Base-by-base conservation (phyloP, 2,797 vertebrate species). In the Gobio occitaniae region DNA sequence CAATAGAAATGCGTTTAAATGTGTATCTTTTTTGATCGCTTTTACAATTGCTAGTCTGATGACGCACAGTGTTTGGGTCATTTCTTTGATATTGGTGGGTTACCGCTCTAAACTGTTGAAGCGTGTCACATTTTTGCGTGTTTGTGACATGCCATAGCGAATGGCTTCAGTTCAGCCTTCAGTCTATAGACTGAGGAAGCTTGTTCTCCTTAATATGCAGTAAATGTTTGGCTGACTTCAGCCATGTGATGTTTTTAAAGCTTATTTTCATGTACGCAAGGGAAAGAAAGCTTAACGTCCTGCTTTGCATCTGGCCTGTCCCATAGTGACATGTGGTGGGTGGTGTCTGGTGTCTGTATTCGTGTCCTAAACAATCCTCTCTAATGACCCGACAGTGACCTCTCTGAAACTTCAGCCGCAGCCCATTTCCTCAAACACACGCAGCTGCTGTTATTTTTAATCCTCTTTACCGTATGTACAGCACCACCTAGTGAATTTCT, bases 401-500 rank as follows among this genome's bases (percentile, higher is more conserved):
- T 84, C 81, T 75, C 9, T 41, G 63, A 70, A 84, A 69, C 50
- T 69, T 59, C 38, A 84, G 50, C 71, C 12, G 2, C 11, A 47
- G 36, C 71, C 59, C 48, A 21, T 41, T 66, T 76, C 12, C 32
- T 41, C 3, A 52, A 59, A 47, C 50, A 56, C 59, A 29, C 3
- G 10, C 61, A 68, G 59, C 36, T 77, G 75, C 52, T 84, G 74
- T 11, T 59, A 44, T 36, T 25, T 63, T 7, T 11, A 38, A 8
- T 17, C 12, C 50, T 21, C 4, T 52, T 66, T n/a, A n/a, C 2
- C 3, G 4, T 7, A 56, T 69, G 19, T 54, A 70, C n/a, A 36
- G 65, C 41, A n/a, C 83, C 83, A 70, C 75, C 83, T 69, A 36
- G 83, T 78, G 83, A 41, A 48, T 63, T 50, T 12, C 4, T 21